A percentile compares a stretch with the other conserved stretches of the same genome.
Evolutionary conservation across 2,113 vertebrate species (phyloP).

Genomic region (Argyrosomus japonicus): DNA sequence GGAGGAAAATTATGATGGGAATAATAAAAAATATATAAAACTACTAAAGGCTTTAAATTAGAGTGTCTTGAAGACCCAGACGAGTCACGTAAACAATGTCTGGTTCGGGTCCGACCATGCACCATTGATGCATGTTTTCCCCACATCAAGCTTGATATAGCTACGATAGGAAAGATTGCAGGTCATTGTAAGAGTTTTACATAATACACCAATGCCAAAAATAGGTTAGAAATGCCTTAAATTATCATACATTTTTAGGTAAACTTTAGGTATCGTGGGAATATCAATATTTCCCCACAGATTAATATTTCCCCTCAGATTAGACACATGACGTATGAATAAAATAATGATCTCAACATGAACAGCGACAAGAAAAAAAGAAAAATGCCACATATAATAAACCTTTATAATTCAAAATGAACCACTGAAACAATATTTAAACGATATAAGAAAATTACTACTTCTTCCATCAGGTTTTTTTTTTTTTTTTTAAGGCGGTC

Average conservation of each 20-base stretch:
- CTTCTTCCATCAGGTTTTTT: not conserved
- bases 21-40: not conserved
- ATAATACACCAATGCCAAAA: not conserved
- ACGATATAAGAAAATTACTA: not conserved
- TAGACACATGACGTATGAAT: not conserved
- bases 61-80: not conserved
- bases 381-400: no score
- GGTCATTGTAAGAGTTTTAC: not conserved
- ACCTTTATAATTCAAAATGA: not conserved
- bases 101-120: not conserved
- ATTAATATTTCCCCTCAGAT: not conserved
- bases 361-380: no score
- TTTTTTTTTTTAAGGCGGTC: no score
- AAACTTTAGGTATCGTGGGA: no score
- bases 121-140: not conserved
- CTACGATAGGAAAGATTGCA: not conserved
- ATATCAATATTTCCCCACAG: not conserved
- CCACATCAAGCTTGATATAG: not conserved
- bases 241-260: fast-evolving
- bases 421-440: not conserved
- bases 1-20: not conserved
- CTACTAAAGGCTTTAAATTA: not conserved
- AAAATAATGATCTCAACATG: not conserved
- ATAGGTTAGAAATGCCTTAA: no score
- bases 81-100: not conserved